Base-by-base conservation (phyloP, 2,113 vertebrate genomes). In the Gavialis gangeticus region DNA sequence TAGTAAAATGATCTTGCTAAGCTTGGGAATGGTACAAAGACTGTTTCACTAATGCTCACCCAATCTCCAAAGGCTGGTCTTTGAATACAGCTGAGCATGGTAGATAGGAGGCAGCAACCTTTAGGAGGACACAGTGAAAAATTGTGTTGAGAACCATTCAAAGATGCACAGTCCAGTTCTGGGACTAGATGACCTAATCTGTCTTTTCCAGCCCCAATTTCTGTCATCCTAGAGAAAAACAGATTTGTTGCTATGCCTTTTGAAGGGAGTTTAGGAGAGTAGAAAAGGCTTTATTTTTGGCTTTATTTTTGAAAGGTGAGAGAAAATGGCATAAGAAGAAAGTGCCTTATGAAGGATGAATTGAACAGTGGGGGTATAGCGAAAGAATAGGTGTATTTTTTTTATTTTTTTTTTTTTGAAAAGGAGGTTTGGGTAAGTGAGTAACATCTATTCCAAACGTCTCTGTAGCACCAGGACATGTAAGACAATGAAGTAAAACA, bases 401-500 rank as follows among this genome's bases (percentile, higher is more conserved):
- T 24, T 2, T 67, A 55, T 25, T 75, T 55, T 8, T 25, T 75
- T 55, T 8, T 87, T 24, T 2, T 67, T 67, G n/a, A 84, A 82
- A 71, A 81, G 79, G 66, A 81, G 79, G 66, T 75, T n/a, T 13
- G 21, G 67, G 63, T 82, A 77, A 71, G 64, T 55, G 92, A 58
- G 63, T 18, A 54, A 91, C 80, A 62, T n/a, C 62, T 79, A 25
- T 79, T 60, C 30, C 8, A 7, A 73, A 24, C 37, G 59, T 60
- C 62, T 56, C 81, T 34, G 60, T 34, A 75, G 58, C 59, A 34
- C 71, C 30, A 86, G 80, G 82, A 95, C 88, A 71, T 92, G 92
- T 79, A 95, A 89, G 84, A 84, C 92, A 95, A 93, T 97, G 97
- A 97, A 92, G 82, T 18, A 97, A 97, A 95, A 37, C 97, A 97